Evolutionary conservation across 2,888 invertebrate genomes (phyloP).

Genomic region (Agrotis exclamationis): DNA sequence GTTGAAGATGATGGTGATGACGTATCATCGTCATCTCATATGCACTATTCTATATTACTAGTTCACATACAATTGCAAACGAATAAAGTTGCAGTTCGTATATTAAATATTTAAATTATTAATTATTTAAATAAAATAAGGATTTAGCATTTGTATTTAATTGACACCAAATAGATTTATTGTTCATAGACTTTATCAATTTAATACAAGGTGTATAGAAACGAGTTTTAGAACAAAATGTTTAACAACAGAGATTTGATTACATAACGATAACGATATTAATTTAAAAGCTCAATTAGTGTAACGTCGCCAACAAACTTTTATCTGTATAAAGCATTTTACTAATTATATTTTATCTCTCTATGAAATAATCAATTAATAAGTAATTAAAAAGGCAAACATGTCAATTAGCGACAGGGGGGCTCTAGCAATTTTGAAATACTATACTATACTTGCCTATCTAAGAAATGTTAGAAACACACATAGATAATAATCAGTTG

Average conservation of each 20-base stretch:
- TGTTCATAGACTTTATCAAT: slow-evolving; percentile 59
- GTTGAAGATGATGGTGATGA: too few relatives aligned
- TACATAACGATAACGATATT: slow-evolving; percentile 6
- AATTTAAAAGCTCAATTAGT: neutral
- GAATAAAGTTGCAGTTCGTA: slow-evolving; percentile 37
- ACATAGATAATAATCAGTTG: slow-evolving; percentile 32
- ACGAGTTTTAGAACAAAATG: slow-evolving; percentile 43
- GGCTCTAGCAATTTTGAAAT: slow-evolving; percentile 18
- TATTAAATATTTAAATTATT: too few relatives aligned
- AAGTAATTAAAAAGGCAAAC: slow-evolving; percentile 33
- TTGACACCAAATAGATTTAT: slow-evolving; percentile 68
- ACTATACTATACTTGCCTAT: slow-evolving; percentile 15
- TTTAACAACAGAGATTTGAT: slow-evolving; percentile 32
- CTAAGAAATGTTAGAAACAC: slow-evolving; percentile 22
- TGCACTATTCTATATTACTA: too few relatives aligned
- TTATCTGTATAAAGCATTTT: slow-evolving; percentile 2
- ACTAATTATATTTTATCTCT: slow-evolving; percentile 8
- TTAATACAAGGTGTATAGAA: slow-evolving; percentile 33
- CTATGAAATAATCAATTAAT: neutral
- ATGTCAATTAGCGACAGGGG: slow-evolving; percentile 37
- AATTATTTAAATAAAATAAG: slow-evolving; percentile 65
- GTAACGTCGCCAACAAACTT: neutral
- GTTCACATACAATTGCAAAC: slow-evolving; percentile 34
- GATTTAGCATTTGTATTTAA: slow-evolving; percentile 63
- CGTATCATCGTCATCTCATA: too few relatives aligned